Evolutionary conservation across 2,797 vertebrate species (phyloP).

Genomic region (Halcyon leucocephala): DNA sequence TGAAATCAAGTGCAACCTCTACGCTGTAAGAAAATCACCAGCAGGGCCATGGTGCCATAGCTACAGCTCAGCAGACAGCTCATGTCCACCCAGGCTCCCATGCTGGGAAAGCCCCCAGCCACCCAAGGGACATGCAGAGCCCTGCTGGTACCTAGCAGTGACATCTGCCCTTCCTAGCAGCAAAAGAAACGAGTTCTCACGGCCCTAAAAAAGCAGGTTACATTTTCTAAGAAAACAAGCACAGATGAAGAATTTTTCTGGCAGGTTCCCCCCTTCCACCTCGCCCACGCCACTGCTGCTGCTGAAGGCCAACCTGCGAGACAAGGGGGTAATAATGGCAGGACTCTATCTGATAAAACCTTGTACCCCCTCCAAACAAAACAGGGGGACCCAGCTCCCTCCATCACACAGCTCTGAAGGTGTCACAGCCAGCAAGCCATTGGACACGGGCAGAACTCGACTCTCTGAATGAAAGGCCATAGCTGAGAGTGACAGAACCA

Average conservation of each 20-base stretch:
- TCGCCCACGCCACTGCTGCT: not conserved
- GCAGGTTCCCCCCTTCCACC: not conserved
- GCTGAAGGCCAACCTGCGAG: not conserved
- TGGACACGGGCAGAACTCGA: rapidly evolving
- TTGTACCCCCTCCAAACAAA: not conserved
- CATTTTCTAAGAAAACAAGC: not conserved
- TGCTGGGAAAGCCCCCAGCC: not conserved
- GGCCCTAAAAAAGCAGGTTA: not conserved
- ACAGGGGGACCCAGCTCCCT: not conserved
- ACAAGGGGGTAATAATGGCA: not conserved
- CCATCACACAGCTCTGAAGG: not conserved
- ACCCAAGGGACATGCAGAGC: rapidly evolving
- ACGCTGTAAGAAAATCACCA: not conserved
- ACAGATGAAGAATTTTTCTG: not conserved
- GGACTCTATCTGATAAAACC: not conserved
- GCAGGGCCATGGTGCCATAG: not conserved
- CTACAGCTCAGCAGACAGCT: not conserved
- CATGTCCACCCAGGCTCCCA: not conserved
- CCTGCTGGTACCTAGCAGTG: not conserved
- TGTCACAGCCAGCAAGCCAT: not conserved
- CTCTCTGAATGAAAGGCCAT: not conserved
- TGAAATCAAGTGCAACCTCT: not conserved
- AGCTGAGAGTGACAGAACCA: not conserved
- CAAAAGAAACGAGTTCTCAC: not conserved
- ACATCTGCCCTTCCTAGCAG: not conserved